Evolutionary conservation across 2,113 vertebrate genomes (phyloP).

Genomic region (Clinocottus analis): DNA sequence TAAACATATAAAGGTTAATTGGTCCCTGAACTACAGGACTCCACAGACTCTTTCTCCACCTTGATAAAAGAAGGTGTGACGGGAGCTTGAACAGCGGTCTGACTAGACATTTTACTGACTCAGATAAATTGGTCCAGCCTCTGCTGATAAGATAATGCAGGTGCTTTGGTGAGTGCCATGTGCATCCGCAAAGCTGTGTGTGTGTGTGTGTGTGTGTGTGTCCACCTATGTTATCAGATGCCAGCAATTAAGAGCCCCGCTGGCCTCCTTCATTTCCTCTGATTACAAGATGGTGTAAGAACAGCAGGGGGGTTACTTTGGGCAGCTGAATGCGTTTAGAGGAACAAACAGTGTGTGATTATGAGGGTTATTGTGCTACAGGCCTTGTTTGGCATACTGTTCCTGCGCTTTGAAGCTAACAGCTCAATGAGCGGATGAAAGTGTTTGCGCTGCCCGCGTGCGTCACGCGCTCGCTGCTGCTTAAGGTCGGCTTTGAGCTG

Average conservation of each 20-base stretch:
- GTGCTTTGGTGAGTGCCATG: not conserved
- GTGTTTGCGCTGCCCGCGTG: slow-evolving; percentile 3
- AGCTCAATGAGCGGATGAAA: not conserved
- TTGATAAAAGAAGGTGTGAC: slow-evolving; percentile 63
- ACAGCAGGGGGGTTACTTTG: slow-evolving; percentile 13
- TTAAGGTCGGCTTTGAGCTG: slow-evolving; percentile 3
- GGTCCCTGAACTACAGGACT: slow-evolving; percentile 5
- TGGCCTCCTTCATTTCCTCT: slow-evolving; percentile 42
- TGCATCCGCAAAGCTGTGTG: not conserved
- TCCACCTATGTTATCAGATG: slow-evolving; percentile 39
- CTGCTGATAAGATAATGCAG: slow-evolving; percentile 56
- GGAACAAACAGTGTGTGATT: slow-evolving; percentile 8
- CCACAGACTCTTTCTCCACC: not conserved
- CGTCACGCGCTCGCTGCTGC: slow-evolving; percentile 10
- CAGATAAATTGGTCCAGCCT: slow-evolving; percentile 43
- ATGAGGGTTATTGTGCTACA: not conserved
- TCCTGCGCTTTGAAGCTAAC: slow-evolving; percentile 39
- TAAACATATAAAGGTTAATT: not conserved
- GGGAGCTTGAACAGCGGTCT: slow-evolving; percentile 51
- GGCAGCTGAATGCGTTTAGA: slow-evolving; percentile 43
- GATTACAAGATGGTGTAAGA: slow-evolving; percentile 1
- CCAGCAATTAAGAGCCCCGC: slow-evolving; percentile 24
- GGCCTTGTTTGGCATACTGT: slow-evolving; percentile 14
- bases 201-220: too few relatives aligned
- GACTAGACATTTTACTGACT: slow-evolving; percentile 7